Conservation (phyloP, 2,797 vertebrate species). For the Acanthurus lineatus region DNA sequence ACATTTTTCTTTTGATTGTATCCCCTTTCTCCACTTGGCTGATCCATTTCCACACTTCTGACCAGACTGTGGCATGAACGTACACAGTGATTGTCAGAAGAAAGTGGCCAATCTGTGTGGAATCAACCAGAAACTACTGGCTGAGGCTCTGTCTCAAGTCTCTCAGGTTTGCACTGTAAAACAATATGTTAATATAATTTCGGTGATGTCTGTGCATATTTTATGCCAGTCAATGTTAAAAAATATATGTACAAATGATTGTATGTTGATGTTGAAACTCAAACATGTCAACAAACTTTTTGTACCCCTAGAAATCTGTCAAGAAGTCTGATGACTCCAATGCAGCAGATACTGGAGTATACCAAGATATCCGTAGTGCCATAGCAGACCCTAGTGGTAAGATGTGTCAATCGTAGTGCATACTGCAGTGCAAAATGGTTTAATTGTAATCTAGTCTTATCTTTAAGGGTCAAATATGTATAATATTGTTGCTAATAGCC, state of each 20-base stretch:
- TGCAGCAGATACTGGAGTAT: constrained; percentile 88
- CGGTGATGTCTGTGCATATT: neutral
- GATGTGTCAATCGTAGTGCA: constrained; percentile 41
- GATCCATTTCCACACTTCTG: too few relatives aligned
- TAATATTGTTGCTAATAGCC: neutral
- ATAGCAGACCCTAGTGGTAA: constrained; percentile 77
- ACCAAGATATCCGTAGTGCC: constrained; percentile 87
- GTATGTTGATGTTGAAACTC: neutral
- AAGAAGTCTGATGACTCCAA: constrained; percentile 84
- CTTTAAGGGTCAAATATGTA: neutral
- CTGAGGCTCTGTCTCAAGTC: constrained; percentile 95
- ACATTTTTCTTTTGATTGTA: constrained; percentile 1
- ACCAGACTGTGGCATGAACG: constrained; percentile 94
- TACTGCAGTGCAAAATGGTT: neutral
- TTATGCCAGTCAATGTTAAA: neutral
- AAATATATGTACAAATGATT: neutral
- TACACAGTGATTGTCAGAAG: constrained; percentile 92
- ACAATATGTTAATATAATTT: neutral
- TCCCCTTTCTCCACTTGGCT: neutral
- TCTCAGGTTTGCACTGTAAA: constrained; percentile 84
- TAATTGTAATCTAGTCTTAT: constrained; percentile 1
- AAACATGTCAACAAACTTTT: constrained; percentile 5
- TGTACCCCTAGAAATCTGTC: constrained; percentile 85
- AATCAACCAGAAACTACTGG: constrained; percentile 98
- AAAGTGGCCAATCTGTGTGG: constrained; percentile 98